Percentiles rank a stretch among this genome's conserved stretches.
phyloP scores from a whole-genome alignment of 2,888 invertebrate genomes.

The Lypha dubia region DNA sequence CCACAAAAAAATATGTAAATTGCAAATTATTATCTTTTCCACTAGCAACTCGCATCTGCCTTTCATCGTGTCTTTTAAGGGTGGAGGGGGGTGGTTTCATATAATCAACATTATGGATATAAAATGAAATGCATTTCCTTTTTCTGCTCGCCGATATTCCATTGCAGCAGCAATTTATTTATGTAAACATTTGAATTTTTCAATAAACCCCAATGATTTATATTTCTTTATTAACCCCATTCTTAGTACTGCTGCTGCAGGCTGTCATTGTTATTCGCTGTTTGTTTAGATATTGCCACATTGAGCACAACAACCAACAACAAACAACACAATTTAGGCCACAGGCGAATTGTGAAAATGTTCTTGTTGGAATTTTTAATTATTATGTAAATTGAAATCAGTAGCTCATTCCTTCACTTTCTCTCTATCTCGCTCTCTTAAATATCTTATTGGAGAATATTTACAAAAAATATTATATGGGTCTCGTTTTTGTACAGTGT shows the following conservation, averaged over 20 bases:
- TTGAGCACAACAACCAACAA: constrained; percentile 2
- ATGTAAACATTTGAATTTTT: constrained; percentile 53
- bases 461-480: no score
- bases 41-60: not conserved
- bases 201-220: constrained; percentile 46
- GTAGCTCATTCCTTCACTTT: no score
- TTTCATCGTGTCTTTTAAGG: constrained; percentile 14
- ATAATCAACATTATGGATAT: constrained; percentile 3
- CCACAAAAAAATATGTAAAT: constrained; percentile 20
- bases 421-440: not conserved
- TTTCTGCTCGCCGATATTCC: constrained; percentile 30
- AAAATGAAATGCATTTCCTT: constrained; percentile 5
- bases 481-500: no score
- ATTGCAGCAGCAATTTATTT: constrained; percentile 58
- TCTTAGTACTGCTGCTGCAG: not conserved
- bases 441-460: not conserved
- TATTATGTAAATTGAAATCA: not conserved
- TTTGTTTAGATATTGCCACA: constrained; percentile 4
- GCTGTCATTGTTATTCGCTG: no score
- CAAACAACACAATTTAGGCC: constrained; percentile 19
- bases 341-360: constrained; percentile 5
- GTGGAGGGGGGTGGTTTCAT: not conserved
- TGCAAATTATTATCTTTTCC: no score
- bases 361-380: not conserved
- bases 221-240: constrained; percentile 11